A percentile compares a stretch with the other conserved stretches of the same genome.
These are phyloP conservation scores for Nycticorax nycticorax DNA, from an alignment of 2,113 vertebrate species.

Conservation along the genomic window DNA sequence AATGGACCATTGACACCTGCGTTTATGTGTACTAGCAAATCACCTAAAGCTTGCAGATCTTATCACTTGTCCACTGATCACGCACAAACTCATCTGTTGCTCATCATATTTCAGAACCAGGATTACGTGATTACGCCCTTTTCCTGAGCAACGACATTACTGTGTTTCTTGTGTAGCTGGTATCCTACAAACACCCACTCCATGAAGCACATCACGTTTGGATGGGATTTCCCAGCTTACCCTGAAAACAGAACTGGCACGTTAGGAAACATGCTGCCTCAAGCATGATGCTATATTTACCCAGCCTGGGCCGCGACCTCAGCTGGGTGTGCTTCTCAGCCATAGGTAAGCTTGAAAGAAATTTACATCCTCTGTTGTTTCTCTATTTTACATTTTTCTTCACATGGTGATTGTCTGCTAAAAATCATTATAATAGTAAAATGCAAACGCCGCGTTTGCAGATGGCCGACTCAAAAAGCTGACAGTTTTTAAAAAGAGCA, in stretches of 20 bases:
- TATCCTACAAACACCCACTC: not conserved
- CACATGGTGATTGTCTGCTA: not conserved
- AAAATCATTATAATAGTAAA: not conserved
- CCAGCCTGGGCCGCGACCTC: not conserved
- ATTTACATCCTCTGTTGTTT: not conserved
- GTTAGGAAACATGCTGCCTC: not conserved
- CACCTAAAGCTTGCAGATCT: not conserved
- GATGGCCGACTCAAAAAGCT: not conserved
- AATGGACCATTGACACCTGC: not conserved
- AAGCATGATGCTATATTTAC: not conserved
- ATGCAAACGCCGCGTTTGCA: not conserved
- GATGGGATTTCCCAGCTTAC: not conserved
- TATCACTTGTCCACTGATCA: not conserved
- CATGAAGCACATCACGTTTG: not conserved
- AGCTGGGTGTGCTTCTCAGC: not conserved
- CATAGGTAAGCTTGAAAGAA: not conserved
- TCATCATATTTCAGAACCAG: not conserved
- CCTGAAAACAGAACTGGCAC: not conserved
- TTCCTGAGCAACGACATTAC: not conserved
- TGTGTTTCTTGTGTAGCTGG: not conserved
- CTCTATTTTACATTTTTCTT: not conserved
- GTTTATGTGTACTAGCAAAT: not conserved
- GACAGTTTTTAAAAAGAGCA: not conserved
- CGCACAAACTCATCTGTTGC: not conserved
- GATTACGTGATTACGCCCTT: not conserved